Evolutionary conservation across 2,113 vertebrate genomes (phyloP), one percentile per base, ranked within the genome.

Genomic region (Austrofundulus limnaeus): DNA sequence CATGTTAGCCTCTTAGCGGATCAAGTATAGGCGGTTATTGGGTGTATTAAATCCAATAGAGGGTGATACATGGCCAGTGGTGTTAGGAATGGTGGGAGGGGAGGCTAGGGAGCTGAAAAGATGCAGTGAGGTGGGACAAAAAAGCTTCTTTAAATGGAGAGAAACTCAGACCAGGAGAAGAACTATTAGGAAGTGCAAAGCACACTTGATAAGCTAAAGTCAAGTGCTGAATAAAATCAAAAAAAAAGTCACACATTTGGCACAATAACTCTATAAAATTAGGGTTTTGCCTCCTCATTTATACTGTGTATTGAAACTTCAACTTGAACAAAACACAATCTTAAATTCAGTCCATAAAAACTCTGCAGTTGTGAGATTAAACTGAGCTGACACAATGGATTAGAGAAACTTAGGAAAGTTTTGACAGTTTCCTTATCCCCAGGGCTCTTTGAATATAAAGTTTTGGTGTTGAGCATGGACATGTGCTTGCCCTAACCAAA

Each of bases 31-130:
- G 61, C 16, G 45, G 55, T 79, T 48, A 56, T 10, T 58, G 39
- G 48, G 16, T 82, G 77, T 58, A 56, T 77, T 77, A 45, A 24
- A 63, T 72, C 74, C 34, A 38, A 50, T 37, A 55, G 61, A 74
- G 46, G 39, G 61, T 52, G 42, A 65, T 57, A 51, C 25, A 39
- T 58, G 41, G 52, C 15, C 80, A 75, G 73, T 68, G 10, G 50
- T 54, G 5, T 65, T 61, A 46, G 20, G 41, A 28, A 49, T 39
- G 20, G 31, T 14, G 25, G 67, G 63, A 17, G 34, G 37, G 77
- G 58, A 28, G 17, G 60, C 42, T 28, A 11, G 11, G 49, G 16
- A 13, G 47, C 28, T 49, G 41, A 20, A 47, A 54, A 38, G 61
- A 75, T 16, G 51, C 21, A 38, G 31, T 11, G 28, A 75, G 25